Evolutionary conservation across 2,113 vertebrate species (phyloP), one percentile per base, ranked within the genome.

Genomic region (Thamnophis sirtalis): DNA sequence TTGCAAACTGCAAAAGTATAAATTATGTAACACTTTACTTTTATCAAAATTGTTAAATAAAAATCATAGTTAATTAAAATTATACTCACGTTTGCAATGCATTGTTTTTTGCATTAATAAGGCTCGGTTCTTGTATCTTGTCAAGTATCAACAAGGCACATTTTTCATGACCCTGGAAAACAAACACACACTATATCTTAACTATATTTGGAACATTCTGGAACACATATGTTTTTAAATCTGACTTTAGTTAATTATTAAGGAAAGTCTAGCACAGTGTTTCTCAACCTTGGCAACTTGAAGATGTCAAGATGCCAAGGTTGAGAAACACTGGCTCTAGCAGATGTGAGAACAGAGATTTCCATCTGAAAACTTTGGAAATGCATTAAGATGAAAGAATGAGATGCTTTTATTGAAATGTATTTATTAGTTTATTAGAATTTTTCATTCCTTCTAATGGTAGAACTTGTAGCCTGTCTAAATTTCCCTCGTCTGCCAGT

Each of bases 61-160:
- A 90, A 73, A 49, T 50, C 22, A 28, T 4, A n/a, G 13, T 68
- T n/a, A 60, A 88, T 91, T 49, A 90, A 80, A 51, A 11, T 43
- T 90, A 51, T 93, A 99, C 99, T 98, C 97, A 99, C 99, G 99
- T 99, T 96, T 99, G 99, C 95, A 99, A 98, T 50, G 98, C 98
- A 80, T 97, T 97, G 58, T 99, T 99, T 86, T 98, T 98, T 96
- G 98, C 97, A 43, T 98, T 98, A 87, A 99, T 98, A 94, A 99
- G 98, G 92, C 96, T 96, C 55, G 98, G 94, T 88, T 99, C 98
- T 58, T 98, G 97, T 95, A 99, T 98, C 96, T 98, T 99, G 97
- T 99, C 98, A 96, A 99, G 98, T 96, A 99, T 98, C 96, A 99
- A 95, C 97, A 99, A 96, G 95, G 98, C 99, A 97, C 99, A 99